These are phyloP conservation scores for Andrena fulva DNA, from an alignment of 2,888 invertebrate genomes.

Conservation along the genomic window DNA sequence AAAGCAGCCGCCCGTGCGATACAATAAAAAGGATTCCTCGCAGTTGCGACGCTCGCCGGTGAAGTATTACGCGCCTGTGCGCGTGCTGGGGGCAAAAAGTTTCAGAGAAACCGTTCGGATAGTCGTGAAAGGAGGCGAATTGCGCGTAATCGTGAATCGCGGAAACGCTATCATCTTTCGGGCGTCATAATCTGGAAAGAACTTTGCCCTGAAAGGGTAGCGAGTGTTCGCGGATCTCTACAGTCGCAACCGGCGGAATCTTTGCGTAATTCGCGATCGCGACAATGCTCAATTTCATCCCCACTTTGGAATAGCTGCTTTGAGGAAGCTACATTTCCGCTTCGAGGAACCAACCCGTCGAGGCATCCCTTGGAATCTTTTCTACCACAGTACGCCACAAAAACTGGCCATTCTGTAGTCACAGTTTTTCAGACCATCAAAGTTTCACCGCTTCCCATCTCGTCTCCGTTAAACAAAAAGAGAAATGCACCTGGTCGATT, in stretches of 20 bases:
- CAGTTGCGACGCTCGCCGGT: not conserved
- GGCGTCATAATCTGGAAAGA: conserved; percentile 20
- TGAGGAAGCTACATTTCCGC: not conserved
- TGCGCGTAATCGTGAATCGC: conserved; percentile 29
- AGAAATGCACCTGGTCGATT: not conserved
- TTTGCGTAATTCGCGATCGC: not conserved
- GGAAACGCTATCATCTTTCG: conserved; percentile 26
- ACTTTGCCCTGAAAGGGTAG: not conserved
- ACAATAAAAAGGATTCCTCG: conserved; percentile 38
- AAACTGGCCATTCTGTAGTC: no score
- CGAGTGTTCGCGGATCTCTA: not conserved
- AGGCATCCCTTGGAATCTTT: not conserved
- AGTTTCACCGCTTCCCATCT: not conserved
- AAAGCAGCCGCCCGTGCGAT: conserved; percentile 21
- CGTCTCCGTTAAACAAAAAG: not conserved
- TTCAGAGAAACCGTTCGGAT: conserved; percentile 8
- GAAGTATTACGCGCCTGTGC: not conserved
- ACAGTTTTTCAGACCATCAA: not conserved
- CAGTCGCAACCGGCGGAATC: not conserved
- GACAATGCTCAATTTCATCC: not conserved
- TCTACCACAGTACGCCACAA: not conserved
- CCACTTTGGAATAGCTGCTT: not conserved
- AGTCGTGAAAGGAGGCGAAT: conserved; percentile 16
- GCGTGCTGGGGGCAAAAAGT: conserved; percentile 5
- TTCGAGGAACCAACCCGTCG: not conserved